Evolutionary conservation across 2,113 vertebrate species (phyloP).

Genomic region (Coptodon bakossiorum): DNA sequence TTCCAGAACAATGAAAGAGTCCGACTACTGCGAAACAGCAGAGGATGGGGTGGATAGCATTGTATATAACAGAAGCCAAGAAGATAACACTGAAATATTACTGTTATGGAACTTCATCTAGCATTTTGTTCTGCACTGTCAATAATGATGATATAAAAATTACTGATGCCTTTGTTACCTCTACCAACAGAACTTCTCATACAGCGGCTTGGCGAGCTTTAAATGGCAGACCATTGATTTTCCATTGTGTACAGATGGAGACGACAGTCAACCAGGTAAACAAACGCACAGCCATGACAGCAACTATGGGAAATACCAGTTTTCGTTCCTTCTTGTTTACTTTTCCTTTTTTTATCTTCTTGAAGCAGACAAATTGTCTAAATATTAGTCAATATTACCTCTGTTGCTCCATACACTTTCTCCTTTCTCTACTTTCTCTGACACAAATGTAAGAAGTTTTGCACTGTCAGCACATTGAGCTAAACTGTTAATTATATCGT

Average conservation of each 20-base stretch:
- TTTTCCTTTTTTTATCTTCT: not conserved
- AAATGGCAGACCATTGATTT: not conserved
- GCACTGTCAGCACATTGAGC: not conserved
- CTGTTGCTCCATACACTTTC: not conserved
- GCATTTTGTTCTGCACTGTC: not conserved
- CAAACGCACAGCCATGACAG: not conserved
- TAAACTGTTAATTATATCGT: not conserved
- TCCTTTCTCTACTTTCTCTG: not conserved
- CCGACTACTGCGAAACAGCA: not conserved
- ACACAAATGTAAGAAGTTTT: not conserved
- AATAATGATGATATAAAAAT: not conserved
- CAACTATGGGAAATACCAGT: not conserved
- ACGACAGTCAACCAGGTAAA: not conserved
- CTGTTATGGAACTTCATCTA: not conserved
- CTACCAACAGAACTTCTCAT: not conserved
- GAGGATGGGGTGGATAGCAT: not conserved
- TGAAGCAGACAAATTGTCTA: not conserved
- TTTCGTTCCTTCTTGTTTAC: not conserved
- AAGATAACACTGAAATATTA: not conserved
- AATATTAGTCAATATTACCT: not conserved
- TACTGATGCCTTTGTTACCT: conserved; percentile 7
- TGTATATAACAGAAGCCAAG: not conserved
- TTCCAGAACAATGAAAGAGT: not conserved
- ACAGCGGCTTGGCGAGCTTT: not conserved
- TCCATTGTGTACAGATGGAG: not conserved